Evolutionary conservation across 2,797 vertebrate species (phyloP), one percentile per base, ranked within the genome.

Genomic region (Fistularia commersonii): DNA sequence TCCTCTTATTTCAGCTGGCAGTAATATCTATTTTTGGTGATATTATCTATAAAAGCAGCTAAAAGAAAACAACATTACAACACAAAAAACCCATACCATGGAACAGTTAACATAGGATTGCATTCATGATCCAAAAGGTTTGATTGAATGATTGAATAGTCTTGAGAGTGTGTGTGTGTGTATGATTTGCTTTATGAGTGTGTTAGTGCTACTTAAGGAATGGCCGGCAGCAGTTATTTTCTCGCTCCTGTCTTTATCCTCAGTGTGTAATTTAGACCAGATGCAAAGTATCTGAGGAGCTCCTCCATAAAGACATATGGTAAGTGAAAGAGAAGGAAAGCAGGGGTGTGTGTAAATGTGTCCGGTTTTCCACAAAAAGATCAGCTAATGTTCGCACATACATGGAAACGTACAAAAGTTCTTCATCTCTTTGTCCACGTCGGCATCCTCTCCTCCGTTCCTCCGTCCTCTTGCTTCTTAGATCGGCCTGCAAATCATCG

Each of bases 211-310:
- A 74, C 77, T 85, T 77, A 76, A 72, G 64, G 41, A 45, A 5
- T 23, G 23, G 23, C 41, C 11, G 35, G 58, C 57, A 54, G 72
- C 71, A 23, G 23, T 23, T 23, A 23, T 23, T 23, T 23, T 23
- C 23, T 23, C 23, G 4, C 23, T 77, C 66, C 72, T 54, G 54
- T 65, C 57, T 41, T 71, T 66, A 61, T 15, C 65, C 64, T 43
- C 55, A 37, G 39, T 5, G 2, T 61, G 57, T 81, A 77, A 83
- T 81, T 70, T 77, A 66, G 67, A 77, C 65, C 78, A 81, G 74
- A 78, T 74, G 84, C 58, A 68, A 80, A 68, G 51, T 70, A 62
- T 31, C 69, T 51, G 54, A 65, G 62, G 67, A 61, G 58, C 74
- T 77, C 57, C 51, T 66, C 55, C 64, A 50, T 66, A 76, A 77